phyloP scores from a whole-genome alignment of 1,140 invertebrate genomes.

The Habropoda laboriosa region DNA sequence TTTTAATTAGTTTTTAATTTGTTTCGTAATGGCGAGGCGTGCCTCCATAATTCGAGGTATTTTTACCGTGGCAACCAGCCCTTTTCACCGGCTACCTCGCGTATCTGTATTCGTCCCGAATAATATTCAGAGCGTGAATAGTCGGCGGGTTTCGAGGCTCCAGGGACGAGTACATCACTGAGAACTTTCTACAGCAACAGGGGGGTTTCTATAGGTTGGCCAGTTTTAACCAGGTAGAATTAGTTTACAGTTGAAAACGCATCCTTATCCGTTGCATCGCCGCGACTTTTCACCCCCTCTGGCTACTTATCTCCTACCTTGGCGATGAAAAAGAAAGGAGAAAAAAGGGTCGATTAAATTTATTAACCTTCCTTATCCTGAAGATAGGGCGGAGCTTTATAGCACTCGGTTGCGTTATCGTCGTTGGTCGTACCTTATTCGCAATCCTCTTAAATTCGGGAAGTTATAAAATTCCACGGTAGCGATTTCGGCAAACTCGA shows the following conservation, averaged over 20 bases:
- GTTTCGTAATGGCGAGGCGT: conserved; percentile 72
- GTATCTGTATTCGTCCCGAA: conserved; percentile 54
- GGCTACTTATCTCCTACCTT: conserved; percentile 26
- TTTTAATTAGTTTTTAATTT: conserved; percentile 79
- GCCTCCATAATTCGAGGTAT: conserved; percentile 71
- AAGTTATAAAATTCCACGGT: neutral
- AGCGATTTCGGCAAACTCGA: too few relatives aligned
- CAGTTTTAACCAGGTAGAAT: conserved; percentile 69
- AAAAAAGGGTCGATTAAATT: conserved; percentile 28
- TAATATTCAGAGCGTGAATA: conserved; percentile 64
- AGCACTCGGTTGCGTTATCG: neutral
- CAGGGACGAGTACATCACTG: conserved; percentile 72
- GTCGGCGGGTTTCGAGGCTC: conserved; percentile 59
- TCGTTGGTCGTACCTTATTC: neutral
- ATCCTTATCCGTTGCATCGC: conserved; percentile 47
- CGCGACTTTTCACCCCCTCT: conserved; percentile 38
- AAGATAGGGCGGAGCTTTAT: neutral
- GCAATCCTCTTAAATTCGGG: neutral
- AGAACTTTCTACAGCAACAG: conserved; percentile 65
- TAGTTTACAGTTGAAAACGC: conserved; percentile 73
- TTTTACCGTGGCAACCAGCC: conserved; percentile 62
- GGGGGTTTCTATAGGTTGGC: too few relatives aligned
- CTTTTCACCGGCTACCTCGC: conserved; percentile 51
- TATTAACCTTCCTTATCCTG: neutral
- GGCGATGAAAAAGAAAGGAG: neutral